phyloP scores from a whole-genome alignment of 2,113 vertebrate genomes.

The Crotalus tigris region DNA sequence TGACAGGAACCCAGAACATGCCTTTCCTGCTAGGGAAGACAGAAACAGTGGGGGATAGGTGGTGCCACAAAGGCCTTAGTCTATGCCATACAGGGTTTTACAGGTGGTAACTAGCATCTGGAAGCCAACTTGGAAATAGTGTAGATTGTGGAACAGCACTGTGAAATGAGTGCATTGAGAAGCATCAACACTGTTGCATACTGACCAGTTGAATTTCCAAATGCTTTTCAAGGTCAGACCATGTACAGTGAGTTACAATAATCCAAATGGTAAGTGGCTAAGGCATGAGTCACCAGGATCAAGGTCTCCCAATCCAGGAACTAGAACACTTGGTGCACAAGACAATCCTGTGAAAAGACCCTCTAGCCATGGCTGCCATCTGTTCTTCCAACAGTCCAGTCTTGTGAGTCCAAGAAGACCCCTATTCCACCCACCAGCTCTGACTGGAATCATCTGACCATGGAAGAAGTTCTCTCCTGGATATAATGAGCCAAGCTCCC shows the following conservation, averaged over 20 bases:
- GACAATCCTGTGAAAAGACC: neutral
- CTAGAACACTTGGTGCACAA: neutral
- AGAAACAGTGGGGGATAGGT: neutral
- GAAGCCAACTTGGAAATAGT: neutral
- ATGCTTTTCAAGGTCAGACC: neutral
- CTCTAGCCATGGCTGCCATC: neutral
- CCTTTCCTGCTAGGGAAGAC: neutral
- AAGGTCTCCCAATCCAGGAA: neutral
- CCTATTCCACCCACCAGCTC: neutral
- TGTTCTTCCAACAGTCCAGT: neutral
- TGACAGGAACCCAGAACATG: neutral
- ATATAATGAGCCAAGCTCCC: neutral
- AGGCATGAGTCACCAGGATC: neutral
- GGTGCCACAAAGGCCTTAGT: neutral
- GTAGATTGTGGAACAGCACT: neutral
- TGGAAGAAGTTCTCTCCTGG: neutral
- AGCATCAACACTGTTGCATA: neutral
- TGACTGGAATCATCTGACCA: neutral
- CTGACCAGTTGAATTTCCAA: neutral
- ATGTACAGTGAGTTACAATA: neutral
- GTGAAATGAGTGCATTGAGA: neutral
- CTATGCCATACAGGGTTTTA: neutral
- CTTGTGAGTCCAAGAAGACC: neutral
- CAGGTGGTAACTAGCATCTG: neutral
- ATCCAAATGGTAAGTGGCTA: neutral